Evolutionary conservation across 2,888 invertebrate genomes (phyloP).

Genomic region (Keiferia lycopersicella): DNA sequence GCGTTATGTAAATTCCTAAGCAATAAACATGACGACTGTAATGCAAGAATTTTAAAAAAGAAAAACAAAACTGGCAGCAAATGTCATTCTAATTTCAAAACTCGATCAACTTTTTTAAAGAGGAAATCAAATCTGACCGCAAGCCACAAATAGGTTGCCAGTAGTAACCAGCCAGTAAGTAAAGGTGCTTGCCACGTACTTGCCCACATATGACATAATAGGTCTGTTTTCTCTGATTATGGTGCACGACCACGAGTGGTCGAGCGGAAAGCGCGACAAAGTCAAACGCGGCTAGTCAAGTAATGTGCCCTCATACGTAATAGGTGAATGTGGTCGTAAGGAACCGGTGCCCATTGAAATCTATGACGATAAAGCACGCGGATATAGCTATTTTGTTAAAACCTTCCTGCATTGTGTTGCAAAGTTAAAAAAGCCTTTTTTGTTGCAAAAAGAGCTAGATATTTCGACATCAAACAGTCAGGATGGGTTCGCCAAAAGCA

Average conservation of each 20-base stretch:
- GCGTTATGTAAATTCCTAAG: slow-evolving; percentile 20
- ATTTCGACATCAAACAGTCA: no score
- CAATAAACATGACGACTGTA: background rate
- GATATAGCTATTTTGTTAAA: background rate
- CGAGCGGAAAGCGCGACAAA: slow-evolving; percentile 36
- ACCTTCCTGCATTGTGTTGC: background rate
- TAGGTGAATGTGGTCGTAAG: slow-evolving; percentile 20
- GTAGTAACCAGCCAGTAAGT: slow-evolving; percentile 23
- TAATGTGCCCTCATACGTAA: slow-evolving; percentile 28
- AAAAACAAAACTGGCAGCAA: slow-evolving; percentile 6
- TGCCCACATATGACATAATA: slow-evolving; percentile 44
- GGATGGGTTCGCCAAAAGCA: no score
- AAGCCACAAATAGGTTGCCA: slow-evolving; percentile 27
- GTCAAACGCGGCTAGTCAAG: slow-evolving; percentile 24
- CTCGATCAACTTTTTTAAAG: slow-evolving; percentile 23
- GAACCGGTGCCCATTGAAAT: slow-evolving; percentile 12
- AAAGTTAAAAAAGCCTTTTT: background rate
- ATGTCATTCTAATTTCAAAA: slow-evolving; percentile 29
- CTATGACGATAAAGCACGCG: background rate
- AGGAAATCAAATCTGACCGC: slow-evolving; percentile 27
- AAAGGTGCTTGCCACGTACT: slow-evolving; percentile 19
- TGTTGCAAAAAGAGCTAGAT: no score
- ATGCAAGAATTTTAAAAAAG: background rate
- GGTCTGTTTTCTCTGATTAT: slow-evolving; percentile 42
- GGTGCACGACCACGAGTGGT: slow-evolving; percentile 28